Percentiles rank a stretch among this genome's conserved stretches.
Conservation (phyloP, 2,797 vertebrate species). For the Poeciliopsis infans region DNA sequence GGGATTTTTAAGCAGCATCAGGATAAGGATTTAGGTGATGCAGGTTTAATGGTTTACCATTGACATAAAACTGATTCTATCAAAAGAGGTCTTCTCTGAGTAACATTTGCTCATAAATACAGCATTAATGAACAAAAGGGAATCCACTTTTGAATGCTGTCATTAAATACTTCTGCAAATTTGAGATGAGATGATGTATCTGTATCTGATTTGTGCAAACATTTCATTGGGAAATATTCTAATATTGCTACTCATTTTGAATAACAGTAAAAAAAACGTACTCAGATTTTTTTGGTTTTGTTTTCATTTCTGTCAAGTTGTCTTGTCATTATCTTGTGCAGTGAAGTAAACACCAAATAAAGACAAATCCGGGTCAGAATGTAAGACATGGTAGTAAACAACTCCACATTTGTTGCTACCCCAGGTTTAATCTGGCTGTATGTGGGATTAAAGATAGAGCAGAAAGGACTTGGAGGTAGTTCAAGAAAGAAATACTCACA, state of each 20-base stretch:
- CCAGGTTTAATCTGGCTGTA: not conserved
- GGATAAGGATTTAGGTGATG: conserved; percentile 22
- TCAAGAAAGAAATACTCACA: not conserved
- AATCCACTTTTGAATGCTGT: not conserved
- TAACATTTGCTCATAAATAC: not conserved
- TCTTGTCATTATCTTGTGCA: not conserved
- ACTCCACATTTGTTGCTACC: not conserved
- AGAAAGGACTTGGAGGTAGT: not conserved
- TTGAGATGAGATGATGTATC: not conserved
- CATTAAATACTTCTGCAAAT: not conserved
- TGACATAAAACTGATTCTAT: not conserved
- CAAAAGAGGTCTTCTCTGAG: not conserved
- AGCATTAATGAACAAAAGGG: not conserved
- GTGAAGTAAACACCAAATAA: not conserved
- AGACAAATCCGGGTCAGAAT: not conserved
- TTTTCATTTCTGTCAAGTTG: not conserved
- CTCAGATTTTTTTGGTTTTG: not conserved
- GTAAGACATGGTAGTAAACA: not conserved
- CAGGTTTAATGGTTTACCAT: conserved; percentile 11
- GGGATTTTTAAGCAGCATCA: conserved; percentile 21
- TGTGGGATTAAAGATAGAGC: not conserved
- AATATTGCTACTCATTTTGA: not conserved
- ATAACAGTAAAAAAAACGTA: not conserved
- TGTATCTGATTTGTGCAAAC: not conserved
- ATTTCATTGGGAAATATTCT: not conserved